A percentile compares a stretch with the other conserved stretches of the same genome.
phyloP scores from a whole-genome alignment of 2,888 invertebrate genomes.

The Nemotelus nigrinus region DNA sequence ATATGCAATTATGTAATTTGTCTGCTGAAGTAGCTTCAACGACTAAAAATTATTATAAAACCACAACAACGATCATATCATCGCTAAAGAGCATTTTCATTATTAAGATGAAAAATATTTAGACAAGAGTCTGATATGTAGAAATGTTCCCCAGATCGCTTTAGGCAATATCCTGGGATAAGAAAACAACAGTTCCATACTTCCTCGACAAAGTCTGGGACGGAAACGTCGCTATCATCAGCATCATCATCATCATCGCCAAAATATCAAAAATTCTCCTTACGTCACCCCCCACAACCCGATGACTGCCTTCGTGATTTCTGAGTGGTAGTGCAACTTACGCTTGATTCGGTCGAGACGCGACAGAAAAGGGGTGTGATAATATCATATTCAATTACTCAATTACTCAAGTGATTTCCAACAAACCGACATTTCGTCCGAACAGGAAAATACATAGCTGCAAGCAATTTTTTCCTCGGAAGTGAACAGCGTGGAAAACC shows the following conservation, averaged over 20 bases:
- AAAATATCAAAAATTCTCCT: neutral
- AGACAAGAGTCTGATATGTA: constrained; percentile 12
- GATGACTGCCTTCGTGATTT: neutral
- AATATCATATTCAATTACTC: constrained; percentile 50
- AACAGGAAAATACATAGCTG: constrained; percentile 25
- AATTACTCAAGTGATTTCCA: constrained; percentile 44
- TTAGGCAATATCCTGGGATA: constrained; percentile 31
- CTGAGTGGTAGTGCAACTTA: neutral
- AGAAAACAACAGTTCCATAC: constrained; percentile 36
- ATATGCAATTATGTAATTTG: neutral
- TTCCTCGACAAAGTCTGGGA: neutral
- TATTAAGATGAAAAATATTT: constrained; percentile 40
- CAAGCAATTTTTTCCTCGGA: constrained; percentile 12
- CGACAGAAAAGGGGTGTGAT: constrained; percentile 46
- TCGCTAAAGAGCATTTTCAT: constrained; percentile 45
- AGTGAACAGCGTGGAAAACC: neutral
- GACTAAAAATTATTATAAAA: neutral
- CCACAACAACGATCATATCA: constrained; percentile 39
- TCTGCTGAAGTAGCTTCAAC: neutral
- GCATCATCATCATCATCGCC: neutral
- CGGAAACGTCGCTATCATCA: neutral
- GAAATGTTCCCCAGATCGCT: constrained; percentile 2
- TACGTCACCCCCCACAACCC: too few relatives aligned
- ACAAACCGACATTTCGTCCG: neutral
- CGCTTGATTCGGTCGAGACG: neutral